Base-by-base conservation (phyloP, 1,140 invertebrate genomes). In the Cherax quadricarinatus region DNA sequence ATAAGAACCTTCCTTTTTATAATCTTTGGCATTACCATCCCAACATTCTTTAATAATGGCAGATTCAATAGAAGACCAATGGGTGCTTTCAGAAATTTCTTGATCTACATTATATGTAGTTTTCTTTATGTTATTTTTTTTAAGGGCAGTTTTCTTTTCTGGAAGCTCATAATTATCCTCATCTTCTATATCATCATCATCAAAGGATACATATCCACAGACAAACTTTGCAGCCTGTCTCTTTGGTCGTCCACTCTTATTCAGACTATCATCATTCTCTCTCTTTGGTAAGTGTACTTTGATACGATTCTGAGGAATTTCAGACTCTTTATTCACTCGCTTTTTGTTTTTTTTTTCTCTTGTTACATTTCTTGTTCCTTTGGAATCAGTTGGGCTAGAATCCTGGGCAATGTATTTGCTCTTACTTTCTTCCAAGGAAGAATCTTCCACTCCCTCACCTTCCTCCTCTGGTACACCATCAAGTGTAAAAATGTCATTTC, bases 1-100 rank as follows among this genome's bases (percentile, higher is more conserved):
- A 66, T 87, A 91, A 0, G 93, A 94, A 7, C 93, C 93, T 81
- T 94, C 89, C 80, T 93, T 93, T 57, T 93, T 93, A 75, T 94
- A 94, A 18, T 91, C 88, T 79, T 62, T 85, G 4, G 79, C 16
- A 21, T 80, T 83, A 7, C 92, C 91, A 53, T 89, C 78, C 93
- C 93, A 94, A 51, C 88, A 94, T 41, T 91, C 86, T 10, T 89
- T 60, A n/a, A 91, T 51, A 62, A 94, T 93, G 5, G 86, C 93
- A 18, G 62, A 84, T 51, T 94, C 93, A 60, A 94, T 94, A 14
- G 89, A 81, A 1, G 57, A 66, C 88, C 91, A 93, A 24, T 66
- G 12, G 1, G 85, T 48, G 73, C 92, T 70, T 4, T 86, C 73
- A 3, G 24, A 60, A 16, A 94, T 94, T 70, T 94, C 93, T 21